A percentile compares a stretch with the other conserved stretches of the same genome.
phyloP scores from a whole-genome alignment of 2,797 vertebrate genomes.

The Diceros bicornis region DNA sequence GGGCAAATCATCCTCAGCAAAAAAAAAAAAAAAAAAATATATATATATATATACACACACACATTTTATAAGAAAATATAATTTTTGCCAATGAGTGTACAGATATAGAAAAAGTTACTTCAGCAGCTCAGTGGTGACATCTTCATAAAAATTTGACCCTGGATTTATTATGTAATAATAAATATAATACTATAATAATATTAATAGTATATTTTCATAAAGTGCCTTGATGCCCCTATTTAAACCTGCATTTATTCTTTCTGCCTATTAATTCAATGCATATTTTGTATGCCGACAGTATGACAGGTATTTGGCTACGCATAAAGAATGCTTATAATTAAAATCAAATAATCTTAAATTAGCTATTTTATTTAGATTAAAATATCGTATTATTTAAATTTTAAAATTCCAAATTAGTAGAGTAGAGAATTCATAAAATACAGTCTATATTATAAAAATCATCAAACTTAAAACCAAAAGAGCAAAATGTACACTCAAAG shows the following conservation, averaged over 20 bases:
- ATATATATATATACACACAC: no score
- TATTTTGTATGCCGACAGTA: not conserved
- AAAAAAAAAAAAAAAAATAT: no score
- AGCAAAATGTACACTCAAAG: not conserved
- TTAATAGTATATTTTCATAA: not conserved
- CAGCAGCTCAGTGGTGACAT: not conserved
- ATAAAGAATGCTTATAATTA: not conserved
- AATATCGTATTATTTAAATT: not conserved
- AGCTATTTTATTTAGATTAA: not conserved
- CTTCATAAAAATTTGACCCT: not conserved
- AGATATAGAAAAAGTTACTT: not conserved
- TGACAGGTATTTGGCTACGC: not conserved
- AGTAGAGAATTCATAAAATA: not conserved
- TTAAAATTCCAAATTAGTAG: not conserved
- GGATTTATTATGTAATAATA: not conserved
- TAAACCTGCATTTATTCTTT: not conserved
- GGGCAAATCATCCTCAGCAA: no score
- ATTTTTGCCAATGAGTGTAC: not conserved
- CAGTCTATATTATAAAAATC: not conserved
- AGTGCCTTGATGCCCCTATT: not conserved
- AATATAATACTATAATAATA: not conserved
- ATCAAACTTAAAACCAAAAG: not conserved
- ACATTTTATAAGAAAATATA: not conserved
- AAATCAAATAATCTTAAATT: constrained; percentile 14
- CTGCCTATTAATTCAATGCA: not conserved